These are phyloP conservation scores for Archips crataeganus DNA, from an alignment of 2,888 invertebrate genomes.

Conservation along the genomic window DNA sequence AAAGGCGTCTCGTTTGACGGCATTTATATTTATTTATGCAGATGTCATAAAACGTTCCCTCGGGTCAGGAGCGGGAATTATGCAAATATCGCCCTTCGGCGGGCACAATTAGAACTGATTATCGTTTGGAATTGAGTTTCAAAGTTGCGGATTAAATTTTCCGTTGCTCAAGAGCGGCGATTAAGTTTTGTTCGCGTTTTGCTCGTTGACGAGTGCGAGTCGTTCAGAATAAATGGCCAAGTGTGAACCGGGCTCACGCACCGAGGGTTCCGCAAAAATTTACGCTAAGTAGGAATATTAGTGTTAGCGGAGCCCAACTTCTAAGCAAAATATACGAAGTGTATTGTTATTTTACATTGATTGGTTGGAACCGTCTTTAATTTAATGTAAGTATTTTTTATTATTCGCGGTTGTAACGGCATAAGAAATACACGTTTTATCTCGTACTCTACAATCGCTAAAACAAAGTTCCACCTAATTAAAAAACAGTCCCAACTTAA, in stretches of 20 bases:
- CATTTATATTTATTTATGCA: constrained; percentile 77
- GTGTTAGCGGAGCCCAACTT: too few species aligned
- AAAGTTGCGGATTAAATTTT: constrained; percentile 64
- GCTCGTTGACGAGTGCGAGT: constrained; percentile 4
- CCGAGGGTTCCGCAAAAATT: too few species aligned
- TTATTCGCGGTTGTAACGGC: too few species aligned
- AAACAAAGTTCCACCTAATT: background rate
- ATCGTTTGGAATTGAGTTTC: constrained; percentile 69
- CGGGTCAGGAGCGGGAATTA: constrained; percentile 70
- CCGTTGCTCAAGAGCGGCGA: constrained; percentile 35
- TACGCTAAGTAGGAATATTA: too few species aligned
- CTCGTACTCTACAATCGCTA: too few species aligned
- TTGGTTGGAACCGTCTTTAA: too few species aligned
- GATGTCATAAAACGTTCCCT: constrained; percentile 71
- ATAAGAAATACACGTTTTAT: too few species aligned
- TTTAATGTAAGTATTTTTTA: too few species aligned
- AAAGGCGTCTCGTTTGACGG: constrained; percentile 53
- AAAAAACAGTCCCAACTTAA: background rate
- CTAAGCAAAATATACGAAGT: too few species aligned
- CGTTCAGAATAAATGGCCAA: background rate
- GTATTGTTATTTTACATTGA: too few species aligned
- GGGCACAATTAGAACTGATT: constrained; percentile 78
- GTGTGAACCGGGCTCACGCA: background rate
- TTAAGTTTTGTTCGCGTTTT: constrained; percentile 40
- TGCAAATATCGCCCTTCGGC: constrained; percentile 78